Base-by-base conservation (phyloP, 1,140 invertebrate genomes). In the Drosophila elegans region DNA sequence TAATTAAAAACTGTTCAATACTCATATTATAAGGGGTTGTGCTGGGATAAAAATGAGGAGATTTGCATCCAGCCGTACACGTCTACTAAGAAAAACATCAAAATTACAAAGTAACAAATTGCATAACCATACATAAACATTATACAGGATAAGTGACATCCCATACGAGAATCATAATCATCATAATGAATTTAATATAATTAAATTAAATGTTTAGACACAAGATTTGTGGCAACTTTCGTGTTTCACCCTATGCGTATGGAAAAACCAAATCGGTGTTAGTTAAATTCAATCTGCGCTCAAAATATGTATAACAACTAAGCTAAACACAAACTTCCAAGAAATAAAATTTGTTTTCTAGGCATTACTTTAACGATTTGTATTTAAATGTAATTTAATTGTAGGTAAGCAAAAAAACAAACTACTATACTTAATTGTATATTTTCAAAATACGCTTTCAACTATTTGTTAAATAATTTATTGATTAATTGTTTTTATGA, bases 381-480 rank as follows among this genome's bases (percentile, higher is more conserved):
- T 88, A 79, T 69, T 82, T 64, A 83, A 73, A 69, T 73, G 69
- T 80, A 71, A 69, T 71, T 71, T 42, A 71, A 48, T 39, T 69
- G 52, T 71, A 86, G 72, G 55, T 78, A 67, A 64, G 60, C 27
- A n/a, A 75, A 71, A 71, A 61, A 66, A 45, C 42, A 79, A 75
- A 74, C 51, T 39, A 76, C 56, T 76, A 53, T 42, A 75, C 61
- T 25, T 62, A 62, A 69, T 6, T 86, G 83, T 82, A 83, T 88
- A 83, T 46, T 86, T 86, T 83, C 49, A 63, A 62, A 62, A 85
- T 64, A 76, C 79, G 83, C 83, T 88, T 80, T 81, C 67, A 61
- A 68, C 64, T 64, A 83, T 88, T 74, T 80, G 83, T 88, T 88
- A 80, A 76, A 66, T 86, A 77, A 83, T 77, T 83, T 76, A 81